Conservation (phyloP, 2,888 invertebrate genomes). For the Lithodes maja region DNA sequence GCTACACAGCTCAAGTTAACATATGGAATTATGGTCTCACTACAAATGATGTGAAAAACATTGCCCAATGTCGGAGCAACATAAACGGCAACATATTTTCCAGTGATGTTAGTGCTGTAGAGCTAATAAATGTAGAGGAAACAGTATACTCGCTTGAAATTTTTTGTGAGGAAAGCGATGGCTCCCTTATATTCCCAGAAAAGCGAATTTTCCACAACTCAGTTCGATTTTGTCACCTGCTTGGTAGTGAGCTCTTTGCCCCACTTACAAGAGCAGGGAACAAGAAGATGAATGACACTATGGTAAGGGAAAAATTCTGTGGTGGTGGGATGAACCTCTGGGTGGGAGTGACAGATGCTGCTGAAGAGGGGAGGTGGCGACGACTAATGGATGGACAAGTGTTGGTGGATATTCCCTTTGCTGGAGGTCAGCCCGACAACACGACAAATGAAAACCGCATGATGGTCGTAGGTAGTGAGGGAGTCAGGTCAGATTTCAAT, state of each 20-base stretch:
- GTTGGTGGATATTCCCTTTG: constrained; percentile 34
- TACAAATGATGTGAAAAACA: background rate
- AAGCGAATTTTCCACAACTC: constrained; percentile 26
- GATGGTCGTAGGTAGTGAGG: constrained; percentile 38
- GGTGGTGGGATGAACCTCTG: constrained; percentile 21
- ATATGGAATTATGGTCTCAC: constrained; percentile 27
- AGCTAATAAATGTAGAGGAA: constrained; percentile 17
- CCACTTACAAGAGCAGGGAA: constrained; percentile 26
- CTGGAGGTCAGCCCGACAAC: constrained; percentile 40
- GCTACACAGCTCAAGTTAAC: constrained; percentile 25
- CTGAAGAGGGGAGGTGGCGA: constrained; percentile 48
- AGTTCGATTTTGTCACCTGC: background rate
- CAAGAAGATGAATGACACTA: background rate
- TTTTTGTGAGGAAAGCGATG: constrained; percentile 29
- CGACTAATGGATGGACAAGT: constrained; percentile 30
- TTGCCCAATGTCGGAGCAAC: background rate
- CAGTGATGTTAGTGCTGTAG: constrained; percentile 36
- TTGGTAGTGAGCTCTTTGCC: constrained; percentile 37
- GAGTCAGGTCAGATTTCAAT: constrained; percentile 36
- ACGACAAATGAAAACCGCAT: constrained; percentile 37
- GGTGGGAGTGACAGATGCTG: constrained; percentile 52
- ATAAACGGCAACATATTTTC: constrained; percentile 34
- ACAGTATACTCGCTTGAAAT: background rate
- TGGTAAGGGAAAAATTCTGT: constrained; percentile 12
- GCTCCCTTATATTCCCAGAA: constrained; percentile 54